A percentile compares a stretch with the other conserved stretches of the same genome.
Evolutionary conservation across 2,113 vertebrate genomes (phyloP).

Genomic region (Bubalus kerabau): DNA sequence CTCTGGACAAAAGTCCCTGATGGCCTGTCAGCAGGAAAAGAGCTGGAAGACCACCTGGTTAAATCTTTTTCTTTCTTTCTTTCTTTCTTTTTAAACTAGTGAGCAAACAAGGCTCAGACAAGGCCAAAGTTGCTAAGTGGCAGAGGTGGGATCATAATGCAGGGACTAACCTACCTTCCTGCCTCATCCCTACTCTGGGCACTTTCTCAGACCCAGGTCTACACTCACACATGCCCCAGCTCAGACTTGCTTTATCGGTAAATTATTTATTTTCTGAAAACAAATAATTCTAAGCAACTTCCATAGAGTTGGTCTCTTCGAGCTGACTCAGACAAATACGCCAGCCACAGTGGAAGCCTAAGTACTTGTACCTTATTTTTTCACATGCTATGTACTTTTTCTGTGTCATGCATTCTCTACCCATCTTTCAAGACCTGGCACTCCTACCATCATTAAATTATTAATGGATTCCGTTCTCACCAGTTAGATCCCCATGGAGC

Average conservation of each 20-base stretch:
- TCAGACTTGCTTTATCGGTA: neutral
- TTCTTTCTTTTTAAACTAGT: neutral
- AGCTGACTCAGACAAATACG: neutral
- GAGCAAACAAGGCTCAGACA: neutral
- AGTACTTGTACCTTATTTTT: neutral
- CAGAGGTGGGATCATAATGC: neutral
- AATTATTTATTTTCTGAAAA: neutral
- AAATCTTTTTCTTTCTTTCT: neutral
- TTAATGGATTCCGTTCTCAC: neutral
- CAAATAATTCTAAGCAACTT: neutral
- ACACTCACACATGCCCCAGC: neutral
- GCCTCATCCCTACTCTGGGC: neutral
- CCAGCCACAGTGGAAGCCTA: neutral
- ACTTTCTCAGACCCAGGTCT: neutral
- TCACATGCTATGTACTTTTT: neutral
- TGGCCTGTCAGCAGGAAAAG: neutral
- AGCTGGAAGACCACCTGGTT: neutral
- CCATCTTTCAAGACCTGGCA: neutral
- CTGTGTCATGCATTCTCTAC: neutral
- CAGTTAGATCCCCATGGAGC: neutral
- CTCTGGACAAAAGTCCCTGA: neutral
- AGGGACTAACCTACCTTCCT: neutral
- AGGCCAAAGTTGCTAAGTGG: neutral
- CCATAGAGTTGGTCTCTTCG: neutral
- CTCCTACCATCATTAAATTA: neutral